Percentiles rank a stretch among this genome's conserved stretches.
phyloP scores from a whole-genome alignment of 2,113 vertebrate genomes.

The Chlamydotis undulata region DNA sequence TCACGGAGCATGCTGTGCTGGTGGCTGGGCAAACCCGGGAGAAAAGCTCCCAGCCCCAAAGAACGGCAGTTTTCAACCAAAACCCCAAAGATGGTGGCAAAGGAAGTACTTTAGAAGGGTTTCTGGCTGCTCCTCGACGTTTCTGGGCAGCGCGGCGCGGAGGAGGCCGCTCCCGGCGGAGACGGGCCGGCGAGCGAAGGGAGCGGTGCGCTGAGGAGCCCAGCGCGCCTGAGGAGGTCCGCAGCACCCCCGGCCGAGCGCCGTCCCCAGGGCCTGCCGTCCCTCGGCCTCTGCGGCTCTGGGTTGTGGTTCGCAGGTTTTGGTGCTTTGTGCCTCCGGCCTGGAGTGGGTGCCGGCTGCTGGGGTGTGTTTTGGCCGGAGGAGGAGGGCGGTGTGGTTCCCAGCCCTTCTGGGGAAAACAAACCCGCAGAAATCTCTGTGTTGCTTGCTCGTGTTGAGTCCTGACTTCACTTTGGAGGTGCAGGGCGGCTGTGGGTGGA shows the following conservation, averaged over 20 bases:
- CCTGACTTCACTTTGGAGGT: not conserved
- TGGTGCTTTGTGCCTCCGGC: not conserved
- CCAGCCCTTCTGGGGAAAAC: not conserved
- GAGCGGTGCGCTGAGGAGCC: not conserved
- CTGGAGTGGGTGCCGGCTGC: no score
- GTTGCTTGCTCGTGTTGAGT: not conserved
- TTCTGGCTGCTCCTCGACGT: not conserved
- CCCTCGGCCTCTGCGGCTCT: not conserved
- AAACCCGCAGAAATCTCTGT: not conserved
- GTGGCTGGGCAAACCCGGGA: not conserved
- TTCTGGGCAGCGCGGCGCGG: not conserved
- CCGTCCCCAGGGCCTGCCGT: not conserved
- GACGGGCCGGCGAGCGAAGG: accelerated
- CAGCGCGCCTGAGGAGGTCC: not conserved
- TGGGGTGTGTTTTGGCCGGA: not conserved
- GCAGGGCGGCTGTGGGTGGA: not conserved
- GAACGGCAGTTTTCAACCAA: not conserved
- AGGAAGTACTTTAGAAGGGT: not conserved
- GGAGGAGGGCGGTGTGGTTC: not conserved
- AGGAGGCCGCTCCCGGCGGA: not conserved
- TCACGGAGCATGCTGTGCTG: accelerated
- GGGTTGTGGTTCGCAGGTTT: not conserved
- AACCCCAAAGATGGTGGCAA: not conserved
- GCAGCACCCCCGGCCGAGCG: not conserved
- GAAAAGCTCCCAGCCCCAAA: no score